phyloP scores from a whole-genome alignment of 2,888 invertebrate genomes.

The Coelogynopora nodosa region DNA sequence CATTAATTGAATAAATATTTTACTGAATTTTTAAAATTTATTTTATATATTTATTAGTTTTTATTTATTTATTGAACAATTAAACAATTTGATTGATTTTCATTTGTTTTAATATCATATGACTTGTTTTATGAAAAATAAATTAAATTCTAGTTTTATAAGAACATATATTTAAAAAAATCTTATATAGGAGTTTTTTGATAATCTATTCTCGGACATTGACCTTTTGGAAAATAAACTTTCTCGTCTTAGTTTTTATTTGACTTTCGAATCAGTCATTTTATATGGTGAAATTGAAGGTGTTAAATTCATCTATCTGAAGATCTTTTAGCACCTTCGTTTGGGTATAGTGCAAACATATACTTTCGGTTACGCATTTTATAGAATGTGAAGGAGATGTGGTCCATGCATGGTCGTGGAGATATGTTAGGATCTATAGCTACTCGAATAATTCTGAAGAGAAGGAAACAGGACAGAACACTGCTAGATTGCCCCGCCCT shows the following conservation, averaged over 20 bases:
- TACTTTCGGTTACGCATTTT: background rate
- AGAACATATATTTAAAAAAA: background rate
- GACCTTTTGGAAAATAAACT: background rate
- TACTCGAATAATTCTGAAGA: background rate
- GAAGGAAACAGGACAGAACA: background rate
- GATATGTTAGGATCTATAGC: too few relatives aligned
- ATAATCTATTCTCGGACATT: background rate
- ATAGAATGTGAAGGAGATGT: background rate
- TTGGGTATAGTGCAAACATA: background rate
- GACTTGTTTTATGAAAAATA: background rate
- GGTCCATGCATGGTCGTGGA: background rate
- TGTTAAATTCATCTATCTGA: background rate
- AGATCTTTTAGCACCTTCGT: slow-evolving; percentile 11
- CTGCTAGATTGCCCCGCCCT: background rate
- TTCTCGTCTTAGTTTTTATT: background rate
- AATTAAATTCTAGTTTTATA: background rate
- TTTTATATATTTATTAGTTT: too few relatives aligned
- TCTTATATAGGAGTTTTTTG: background rate
- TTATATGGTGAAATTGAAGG: background rate
- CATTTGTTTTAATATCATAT: too few relatives aligned
- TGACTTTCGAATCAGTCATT: background rate
- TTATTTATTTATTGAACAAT: too few relatives aligned
- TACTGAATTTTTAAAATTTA: too few relatives aligned
- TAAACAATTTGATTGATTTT: too few relatives aligned
- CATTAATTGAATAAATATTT: too few relatives aligned